Evolutionary conservation across 2,888 invertebrate species (phyloP).

Genomic region (Andrena bicolor): DNA sequence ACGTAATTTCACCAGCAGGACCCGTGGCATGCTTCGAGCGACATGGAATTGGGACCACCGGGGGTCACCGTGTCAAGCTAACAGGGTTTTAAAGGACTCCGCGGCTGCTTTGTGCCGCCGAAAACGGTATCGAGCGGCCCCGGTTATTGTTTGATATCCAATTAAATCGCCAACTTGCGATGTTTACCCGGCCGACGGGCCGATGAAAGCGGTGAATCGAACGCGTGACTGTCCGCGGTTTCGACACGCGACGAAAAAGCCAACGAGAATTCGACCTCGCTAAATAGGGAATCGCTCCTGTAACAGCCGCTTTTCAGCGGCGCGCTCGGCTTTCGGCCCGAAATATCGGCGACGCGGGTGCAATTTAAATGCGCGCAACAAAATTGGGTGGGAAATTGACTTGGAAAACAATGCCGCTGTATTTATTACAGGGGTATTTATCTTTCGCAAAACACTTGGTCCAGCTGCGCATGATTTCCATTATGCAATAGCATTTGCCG

Average conservation of each 20-base stretch:
- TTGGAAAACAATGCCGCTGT: conserved; percentile 2
- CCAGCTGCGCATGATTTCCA: too few species aligned
- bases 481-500: too few species aligned
- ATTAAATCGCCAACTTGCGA: conserved; percentile 40
- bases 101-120: not conserved
- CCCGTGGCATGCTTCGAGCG: not conserved
- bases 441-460: too few species aligned
- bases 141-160: conserved; percentile 56
- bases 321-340: not conserved
- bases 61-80: conserved; percentile 10
- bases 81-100: conserved; percentile 28
- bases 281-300: conserved; percentile 24
- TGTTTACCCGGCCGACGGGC: conserved; percentile 36
- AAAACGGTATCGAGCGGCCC: conserved; percentile 21
- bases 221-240: conserved; percentile 16
- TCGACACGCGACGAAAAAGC: conserved; percentile 21
- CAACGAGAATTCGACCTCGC: conserved; percentile 2
- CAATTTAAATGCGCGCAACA: not conserved
- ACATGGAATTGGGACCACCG: not conserved
- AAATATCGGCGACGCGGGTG: not conserved
- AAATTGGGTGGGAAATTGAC: conserved; percentile 14
- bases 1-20: not conserved
- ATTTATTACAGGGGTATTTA: too few species aligned
- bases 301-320: conserved; percentile 23
- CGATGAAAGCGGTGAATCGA: conserved; percentile 45